Evolutionary conservation across 2,113 vertebrate genomes (phyloP).

Genomic region (Cyprinodon brontotheroides): DNA sequence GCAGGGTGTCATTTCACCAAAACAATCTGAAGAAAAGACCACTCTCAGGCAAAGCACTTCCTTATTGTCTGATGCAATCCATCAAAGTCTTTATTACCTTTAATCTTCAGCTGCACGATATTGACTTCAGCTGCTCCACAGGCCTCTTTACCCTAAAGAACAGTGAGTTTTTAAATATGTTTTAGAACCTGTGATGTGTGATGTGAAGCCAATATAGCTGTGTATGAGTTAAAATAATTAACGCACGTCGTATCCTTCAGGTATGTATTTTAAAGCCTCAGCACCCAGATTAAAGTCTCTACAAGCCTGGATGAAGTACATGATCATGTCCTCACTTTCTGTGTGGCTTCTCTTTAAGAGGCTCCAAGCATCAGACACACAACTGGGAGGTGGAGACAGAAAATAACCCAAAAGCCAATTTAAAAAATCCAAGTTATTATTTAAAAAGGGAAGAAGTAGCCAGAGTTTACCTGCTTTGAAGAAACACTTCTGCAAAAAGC

Average conservation of each 20-base stretch:
- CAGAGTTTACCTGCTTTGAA: background rate
- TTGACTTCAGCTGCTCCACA: background rate
- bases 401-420: background rate
- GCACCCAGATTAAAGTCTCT: conserved; percentile 27
- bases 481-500: background rate
- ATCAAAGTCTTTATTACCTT: conserved; percentile 17
- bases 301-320: conserved; percentile 45
- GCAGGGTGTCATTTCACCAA: conserved; percentile 6
- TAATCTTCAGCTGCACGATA: background rate
- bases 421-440: background rate
- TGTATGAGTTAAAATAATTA: conserved; percentile 7
- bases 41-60: background rate
- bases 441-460: background rate
- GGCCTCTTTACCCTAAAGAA: conserved; percentile 28
- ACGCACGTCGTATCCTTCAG: conserved; percentile 37
- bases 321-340: conserved; percentile 24
- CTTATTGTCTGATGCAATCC: background rate
- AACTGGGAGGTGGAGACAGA: conserved; percentile 23
- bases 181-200: background rate
- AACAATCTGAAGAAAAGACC: conserved; percentile 5
- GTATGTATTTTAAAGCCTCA: conserved; percentile 34
- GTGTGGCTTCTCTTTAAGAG: conserved; percentile 48
- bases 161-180: background rate
- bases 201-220: background rate
- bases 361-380: conserved; percentile 49